Evolutionary conservation across 1,140 invertebrate species (phyloP).

Genomic region (Anagrus nilaparvatae): DNA sequence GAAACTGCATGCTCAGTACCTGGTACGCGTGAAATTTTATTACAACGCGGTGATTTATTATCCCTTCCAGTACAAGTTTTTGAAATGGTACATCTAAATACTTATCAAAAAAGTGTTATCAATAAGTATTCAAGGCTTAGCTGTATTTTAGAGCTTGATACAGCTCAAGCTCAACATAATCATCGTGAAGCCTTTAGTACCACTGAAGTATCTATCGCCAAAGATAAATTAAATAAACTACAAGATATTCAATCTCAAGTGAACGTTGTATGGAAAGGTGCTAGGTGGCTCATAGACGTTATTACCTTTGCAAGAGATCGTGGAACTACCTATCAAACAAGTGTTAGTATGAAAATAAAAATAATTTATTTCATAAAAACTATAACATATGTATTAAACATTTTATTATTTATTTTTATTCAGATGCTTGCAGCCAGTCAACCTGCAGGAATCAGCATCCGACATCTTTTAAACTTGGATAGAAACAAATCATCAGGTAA

Average conservation of each 20-base stretch:
- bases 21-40: constrained; percentile 70
- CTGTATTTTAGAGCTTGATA: constrained; percentile 85
- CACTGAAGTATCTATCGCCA: constrained; percentile 73
- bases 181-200: constrained; percentile 90
- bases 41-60: constrained; percentile 69
- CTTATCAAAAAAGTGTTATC: constrained; percentile 82
- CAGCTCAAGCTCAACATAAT: constrained; percentile 80
- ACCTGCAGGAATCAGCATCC: constrained; percentile 35
- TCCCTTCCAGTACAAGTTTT: constrained; percentile 81
- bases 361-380: constrained; percentile 2
- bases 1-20: constrained; percentile 86
- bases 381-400: background rate
- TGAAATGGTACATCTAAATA: constrained; percentile 87
- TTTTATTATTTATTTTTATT: too few species aligned
- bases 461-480: constrained; percentile 35
- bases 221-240: constrained; percentile 69
- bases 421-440: constrained; percentile 16
- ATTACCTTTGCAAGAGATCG: constrained; percentile 86
- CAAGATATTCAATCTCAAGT: constrained; percentile 73
- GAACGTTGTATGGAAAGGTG: constrained; percentile 81
- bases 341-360: background rate
- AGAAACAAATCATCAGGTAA: constrained; percentile 30
- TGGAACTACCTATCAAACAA: constrained; percentile 21
- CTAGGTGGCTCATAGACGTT: constrained; percentile 90
- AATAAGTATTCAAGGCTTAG: constrained; percentile 82